Evolutionary conservation across 2,113 vertebrate species (phyloP).

Genomic region (Strix aluco): DNA sequence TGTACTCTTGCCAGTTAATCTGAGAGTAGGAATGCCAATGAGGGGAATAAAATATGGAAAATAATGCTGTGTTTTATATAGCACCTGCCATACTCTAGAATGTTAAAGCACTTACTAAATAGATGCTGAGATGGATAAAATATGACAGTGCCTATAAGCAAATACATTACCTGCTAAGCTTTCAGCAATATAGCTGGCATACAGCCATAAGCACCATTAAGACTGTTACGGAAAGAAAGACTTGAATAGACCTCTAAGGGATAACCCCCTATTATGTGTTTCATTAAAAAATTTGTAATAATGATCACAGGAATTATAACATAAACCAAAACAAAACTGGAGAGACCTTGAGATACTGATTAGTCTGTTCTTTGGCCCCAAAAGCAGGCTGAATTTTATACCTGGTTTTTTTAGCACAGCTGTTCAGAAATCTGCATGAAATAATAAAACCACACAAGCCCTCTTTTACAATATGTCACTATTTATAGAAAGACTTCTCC

Average conservation of each 20-base stretch:
- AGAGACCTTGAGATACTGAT: not conserved
- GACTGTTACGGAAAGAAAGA: not conserved
- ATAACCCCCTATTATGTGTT: not conserved
- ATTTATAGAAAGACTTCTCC: not conserved
- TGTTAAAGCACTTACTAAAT: conserved; percentile 24
- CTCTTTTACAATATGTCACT: not conserved
- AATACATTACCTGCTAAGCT: conserved; percentile 28
- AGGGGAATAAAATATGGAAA: conserved; percentile 43
- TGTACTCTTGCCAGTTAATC: conserved; percentile 38
- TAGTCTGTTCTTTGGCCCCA: not conserved
- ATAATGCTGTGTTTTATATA: conserved; percentile 45
- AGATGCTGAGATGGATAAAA: conserved; percentile 34
- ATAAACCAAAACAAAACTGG: not conserved
- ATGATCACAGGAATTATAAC: not conserved
- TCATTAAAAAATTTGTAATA: not conserved
- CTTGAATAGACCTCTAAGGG: not conserved
- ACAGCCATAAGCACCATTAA: not conserved
- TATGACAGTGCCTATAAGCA: conserved; percentile 14
- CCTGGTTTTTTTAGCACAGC: not conserved
- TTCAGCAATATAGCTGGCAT: not conserved
- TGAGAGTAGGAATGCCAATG: not conserved
- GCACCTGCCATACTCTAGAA: conserved; percentile 15
- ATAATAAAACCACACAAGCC: not conserved
- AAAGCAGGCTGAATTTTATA: not conserved
- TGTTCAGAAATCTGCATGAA: not conserved